Evolutionary conservation across 2,113 vertebrate species (phyloP).

Genomic region (Psammodynastes pulverulentus): DNA sequence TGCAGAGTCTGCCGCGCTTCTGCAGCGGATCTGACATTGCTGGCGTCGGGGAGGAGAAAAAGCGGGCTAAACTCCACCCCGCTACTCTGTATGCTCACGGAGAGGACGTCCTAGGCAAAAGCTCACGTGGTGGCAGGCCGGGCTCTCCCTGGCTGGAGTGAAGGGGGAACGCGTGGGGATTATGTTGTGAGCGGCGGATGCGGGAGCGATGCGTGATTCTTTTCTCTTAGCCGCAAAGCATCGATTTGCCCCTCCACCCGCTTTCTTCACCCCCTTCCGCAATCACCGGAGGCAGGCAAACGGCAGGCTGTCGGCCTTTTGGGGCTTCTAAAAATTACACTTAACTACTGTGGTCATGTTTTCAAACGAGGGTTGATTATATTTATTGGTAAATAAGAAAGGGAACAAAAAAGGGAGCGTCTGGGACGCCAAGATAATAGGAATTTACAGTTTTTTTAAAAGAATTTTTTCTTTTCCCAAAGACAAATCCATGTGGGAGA

Average conservation of each 20-base stretch:
- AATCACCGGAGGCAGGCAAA: not conserved
- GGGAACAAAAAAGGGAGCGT: not conserved
- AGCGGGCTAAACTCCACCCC: not conserved
- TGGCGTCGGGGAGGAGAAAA: conserved; percentile 11
- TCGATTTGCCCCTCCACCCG: not conserved
- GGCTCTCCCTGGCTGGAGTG: not conserved
- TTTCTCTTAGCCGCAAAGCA: not conserved
- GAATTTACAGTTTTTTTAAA: not conserved
- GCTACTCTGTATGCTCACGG: conserved; percentile 11
- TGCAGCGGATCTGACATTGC: conserved; percentile 49
- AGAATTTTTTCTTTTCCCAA: not conserved
- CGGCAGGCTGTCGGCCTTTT: not conserved
- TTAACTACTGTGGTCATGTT: not conserved
- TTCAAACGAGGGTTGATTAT: not conserved
- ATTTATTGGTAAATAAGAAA: not conserved
- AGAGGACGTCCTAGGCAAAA: not conserved
- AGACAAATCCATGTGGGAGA: not conserved
- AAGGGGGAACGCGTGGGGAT: not conserved
- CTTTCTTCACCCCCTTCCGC: not conserved
- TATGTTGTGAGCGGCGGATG: not conserved
- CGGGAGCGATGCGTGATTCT: not conserved
- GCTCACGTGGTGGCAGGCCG: not conserved
- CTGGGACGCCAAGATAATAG: not conserved
- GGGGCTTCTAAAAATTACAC: not conserved
- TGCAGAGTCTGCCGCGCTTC: conserved; percentile 34